Evolutionary conservation across 2,113 vertebrate species (phyloP).

Genomic region (Patagioenas fasciata): DNA sequence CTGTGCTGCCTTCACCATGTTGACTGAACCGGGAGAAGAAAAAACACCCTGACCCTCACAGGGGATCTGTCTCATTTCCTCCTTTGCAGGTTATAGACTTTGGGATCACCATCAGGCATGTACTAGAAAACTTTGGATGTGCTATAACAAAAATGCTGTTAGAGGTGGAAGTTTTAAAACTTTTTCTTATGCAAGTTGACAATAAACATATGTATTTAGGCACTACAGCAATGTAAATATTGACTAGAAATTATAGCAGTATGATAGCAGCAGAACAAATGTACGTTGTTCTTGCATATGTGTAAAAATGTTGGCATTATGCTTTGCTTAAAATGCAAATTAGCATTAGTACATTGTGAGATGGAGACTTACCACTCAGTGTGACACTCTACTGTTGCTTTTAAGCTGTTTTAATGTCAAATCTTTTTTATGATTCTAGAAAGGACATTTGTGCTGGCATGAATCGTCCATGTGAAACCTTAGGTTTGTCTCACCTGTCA

Average conservation of each 20-base stretch:
- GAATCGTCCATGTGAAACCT: conserved; percentile 93
- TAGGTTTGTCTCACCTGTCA: conserved; percentile 95
- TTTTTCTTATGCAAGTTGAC: fast-evolving
- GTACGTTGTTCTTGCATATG: background rate
- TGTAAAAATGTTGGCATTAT: background rate
- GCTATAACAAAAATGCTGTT: background rate
- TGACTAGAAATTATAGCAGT: background rate
- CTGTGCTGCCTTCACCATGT: background rate
- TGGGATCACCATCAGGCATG: background rate
- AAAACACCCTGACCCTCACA: background rate
- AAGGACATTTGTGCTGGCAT: conserved; percentile 95
- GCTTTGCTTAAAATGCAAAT: background rate
- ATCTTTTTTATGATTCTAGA: conserved; percentile 67
- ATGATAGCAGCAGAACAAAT: background rate
- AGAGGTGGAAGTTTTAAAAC: background rate
- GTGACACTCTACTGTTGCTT: fast-evolving
- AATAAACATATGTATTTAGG: background rate
- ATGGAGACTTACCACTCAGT: background rate
- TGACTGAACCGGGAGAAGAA: background rate
- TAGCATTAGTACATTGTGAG: background rate
- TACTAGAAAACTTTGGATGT: background rate
- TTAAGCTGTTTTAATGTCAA: background rate
- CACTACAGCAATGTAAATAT: background rate
- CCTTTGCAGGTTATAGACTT: background rate
- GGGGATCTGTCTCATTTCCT: background rate